A percentile compares a stretch with the other conserved stretches of the same genome.
Conservation (phyloP, 2,797 vertebrate species). For the Amblyopsis hoosieri region DNA sequence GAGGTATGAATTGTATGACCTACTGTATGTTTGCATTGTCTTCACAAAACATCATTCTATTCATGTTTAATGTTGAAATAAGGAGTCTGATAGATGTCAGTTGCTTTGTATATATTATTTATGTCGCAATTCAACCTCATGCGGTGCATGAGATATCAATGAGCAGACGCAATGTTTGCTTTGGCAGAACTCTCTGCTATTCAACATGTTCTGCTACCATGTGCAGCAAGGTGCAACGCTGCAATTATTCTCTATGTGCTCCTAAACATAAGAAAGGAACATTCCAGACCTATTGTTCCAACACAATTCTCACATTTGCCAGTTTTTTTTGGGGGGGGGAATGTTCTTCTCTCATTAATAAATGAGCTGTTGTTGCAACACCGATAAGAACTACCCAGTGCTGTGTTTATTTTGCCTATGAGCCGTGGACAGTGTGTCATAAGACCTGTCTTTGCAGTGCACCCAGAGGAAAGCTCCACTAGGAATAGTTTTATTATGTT, state of each 20-base stretch:
- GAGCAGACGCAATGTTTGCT: too few relatives aligned
- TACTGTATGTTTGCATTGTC: constrained; percentile 1
- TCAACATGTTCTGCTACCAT: background rate
- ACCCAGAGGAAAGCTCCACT: constrained; percentile 33
- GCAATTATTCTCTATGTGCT: constrained; percentile 1
- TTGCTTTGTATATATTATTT: background rate
- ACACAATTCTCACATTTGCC: constrained; percentile 6
- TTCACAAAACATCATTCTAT: background rate
- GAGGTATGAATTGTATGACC: background rate
- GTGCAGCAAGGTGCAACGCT: background rate
- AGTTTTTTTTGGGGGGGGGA: background rate
- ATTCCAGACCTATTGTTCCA: constrained; percentile 7
- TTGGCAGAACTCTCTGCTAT: background rate
- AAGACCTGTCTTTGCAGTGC: constrained; percentile 25
- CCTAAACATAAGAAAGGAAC: constrained; percentile 4
- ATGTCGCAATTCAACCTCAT: too few relatives aligned
- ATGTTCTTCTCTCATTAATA: background rate
- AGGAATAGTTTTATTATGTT: constrained; percentile 43
- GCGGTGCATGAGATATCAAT: too few relatives aligned
- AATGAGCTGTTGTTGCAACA: constrained; percentile 3
- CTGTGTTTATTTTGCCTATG: constrained; percentile 1
- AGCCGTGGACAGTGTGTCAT: constrained; percentile 35
- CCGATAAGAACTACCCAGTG: background rate
- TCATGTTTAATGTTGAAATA: background rate
- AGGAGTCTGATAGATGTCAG: background rate